A percentile compares a stretch with the other conserved stretches of the same genome.
phyloP scores from a whole-genome alignment of 1,140 invertebrate species.

The Polyergus mexicanus region DNA sequence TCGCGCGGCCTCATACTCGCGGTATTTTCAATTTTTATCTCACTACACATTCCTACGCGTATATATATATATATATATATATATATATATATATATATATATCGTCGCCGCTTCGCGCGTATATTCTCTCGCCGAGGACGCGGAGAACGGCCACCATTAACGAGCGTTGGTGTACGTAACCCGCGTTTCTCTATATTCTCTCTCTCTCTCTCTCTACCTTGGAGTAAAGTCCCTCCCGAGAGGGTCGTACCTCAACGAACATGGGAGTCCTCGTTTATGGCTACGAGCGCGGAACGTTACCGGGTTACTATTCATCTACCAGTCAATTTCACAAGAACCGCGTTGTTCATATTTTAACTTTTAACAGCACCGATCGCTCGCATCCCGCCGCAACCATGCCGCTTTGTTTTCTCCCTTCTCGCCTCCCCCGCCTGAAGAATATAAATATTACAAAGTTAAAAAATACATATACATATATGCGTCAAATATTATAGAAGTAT shows the following conservation, averaged over 20 bases:
- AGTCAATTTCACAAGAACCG: conserved; percentile 44
- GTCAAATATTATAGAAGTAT: conserved; percentile 12
- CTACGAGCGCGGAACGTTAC: conserved; percentile 47
- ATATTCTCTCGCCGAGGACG: background rate
- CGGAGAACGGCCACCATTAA: conserved; percentile 55
- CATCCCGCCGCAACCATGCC: background rate
- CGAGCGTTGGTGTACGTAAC: conserved; percentile 41
- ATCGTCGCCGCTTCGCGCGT: background rate
- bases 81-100: too few relatives aligned
- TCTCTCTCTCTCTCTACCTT: background rate
- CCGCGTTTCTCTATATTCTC: conserved; percentile 38
- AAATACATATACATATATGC: background rate
- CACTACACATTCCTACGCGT: conserved; percentile 16
- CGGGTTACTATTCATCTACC: background rate
- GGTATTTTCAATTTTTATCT: conserved; percentile 21
- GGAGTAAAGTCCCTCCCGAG: conserved; percentile 32
- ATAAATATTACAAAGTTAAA: background rate
- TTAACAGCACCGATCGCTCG: conserved; percentile 26
- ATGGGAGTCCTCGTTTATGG: conserved; percentile 64
- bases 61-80: too few relatives aligned
- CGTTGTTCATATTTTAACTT: conserved; percentile 35
- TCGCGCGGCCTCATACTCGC: background rate
- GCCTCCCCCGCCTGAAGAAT: background rate
- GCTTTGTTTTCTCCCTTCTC: background rate
- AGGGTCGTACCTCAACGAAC: conserved; percentile 67